These are phyloP conservation scores for Ploceus nigricollis DNA, from an alignment of 2,113 vertebrate species.

Conservation along the genomic window DNA sequence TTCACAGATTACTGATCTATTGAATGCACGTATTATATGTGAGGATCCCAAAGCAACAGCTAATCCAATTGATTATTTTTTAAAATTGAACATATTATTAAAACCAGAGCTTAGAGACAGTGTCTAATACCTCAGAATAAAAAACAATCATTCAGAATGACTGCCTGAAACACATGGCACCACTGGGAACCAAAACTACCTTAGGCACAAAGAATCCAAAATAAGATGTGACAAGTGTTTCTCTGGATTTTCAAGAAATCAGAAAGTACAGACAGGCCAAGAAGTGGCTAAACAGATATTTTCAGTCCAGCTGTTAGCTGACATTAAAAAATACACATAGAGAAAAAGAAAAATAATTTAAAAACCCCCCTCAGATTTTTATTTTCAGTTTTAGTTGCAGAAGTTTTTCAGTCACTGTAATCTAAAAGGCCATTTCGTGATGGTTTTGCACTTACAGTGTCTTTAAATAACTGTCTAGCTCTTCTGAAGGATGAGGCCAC, in stretches of 20 bases:
- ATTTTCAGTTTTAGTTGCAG: neutral
- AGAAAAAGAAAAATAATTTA: accelerated
- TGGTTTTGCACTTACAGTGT: neutral
- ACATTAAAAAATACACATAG: neutral
- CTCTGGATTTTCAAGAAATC: neutral
- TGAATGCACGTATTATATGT: accelerated
- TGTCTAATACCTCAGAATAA: neutral
- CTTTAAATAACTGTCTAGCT: neutral
- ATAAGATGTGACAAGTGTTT: neutral
- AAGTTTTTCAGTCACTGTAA: neutral
- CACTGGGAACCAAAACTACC: neutral
- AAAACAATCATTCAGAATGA: neutral
- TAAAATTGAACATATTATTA: neutral
- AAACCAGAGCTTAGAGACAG: neutral
- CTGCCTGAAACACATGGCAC: neutral
- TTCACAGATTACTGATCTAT: neutral
- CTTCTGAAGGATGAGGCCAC: neutral
- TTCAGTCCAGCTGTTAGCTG: neutral
- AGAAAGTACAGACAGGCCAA: neutral
- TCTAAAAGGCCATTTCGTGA: neutral
- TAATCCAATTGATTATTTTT: neutral
- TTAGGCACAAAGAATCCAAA: neutral
- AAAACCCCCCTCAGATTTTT: neutral
- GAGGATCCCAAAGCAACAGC: neutral
- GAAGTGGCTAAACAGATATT: neutral